A percentile compares a stretch with the other conserved stretches of the same genome.
phyloP scores from a whole-genome alignment of 2,113 vertebrate genomes.

The Leptobrachium ailaonicum region DNA sequence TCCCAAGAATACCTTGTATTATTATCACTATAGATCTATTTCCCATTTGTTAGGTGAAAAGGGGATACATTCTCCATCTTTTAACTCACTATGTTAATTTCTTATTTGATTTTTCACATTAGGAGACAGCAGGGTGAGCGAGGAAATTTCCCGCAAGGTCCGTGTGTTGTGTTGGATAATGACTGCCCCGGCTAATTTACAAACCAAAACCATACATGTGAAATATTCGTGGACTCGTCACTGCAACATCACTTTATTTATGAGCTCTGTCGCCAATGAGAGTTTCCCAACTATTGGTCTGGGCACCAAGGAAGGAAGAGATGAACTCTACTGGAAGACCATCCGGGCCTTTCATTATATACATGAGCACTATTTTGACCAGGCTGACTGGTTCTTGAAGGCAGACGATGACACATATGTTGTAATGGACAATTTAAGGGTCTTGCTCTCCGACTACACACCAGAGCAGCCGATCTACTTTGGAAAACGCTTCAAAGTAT shows the following conservation, averaged over 20 bases:
- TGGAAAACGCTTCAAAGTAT: conserved; percentile 73
- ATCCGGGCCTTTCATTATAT: conserved; percentile 71
- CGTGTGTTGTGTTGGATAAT: conserved; percentile 76
- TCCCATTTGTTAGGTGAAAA: too few relatives aligned
- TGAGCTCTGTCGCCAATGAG: conserved; percentile 63
- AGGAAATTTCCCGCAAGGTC: conserved; percentile 61
- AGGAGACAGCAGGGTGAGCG: conserved; percentile 60
- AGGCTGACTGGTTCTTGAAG: conserved; percentile 77
- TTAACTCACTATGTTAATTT: background rate
- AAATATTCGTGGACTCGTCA: conserved; percentile 68
- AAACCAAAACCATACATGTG: conserved; percentile 63
- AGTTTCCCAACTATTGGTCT: conserved; percentile 68
- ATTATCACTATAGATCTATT: too few relatives aligned
- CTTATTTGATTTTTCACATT: background rate
- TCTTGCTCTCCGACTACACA: conserved; percentile 68
- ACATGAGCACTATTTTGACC: conserved; percentile 63
- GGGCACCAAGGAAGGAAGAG: conserved; percentile 66
- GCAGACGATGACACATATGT: conserved; percentile 71
- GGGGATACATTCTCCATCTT: background rate
- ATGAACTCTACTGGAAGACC: conserved; percentile 76
- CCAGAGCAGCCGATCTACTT: conserved; percentile 68
- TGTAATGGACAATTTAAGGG: conserved; percentile 72
- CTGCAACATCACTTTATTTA: conserved; percentile 68
- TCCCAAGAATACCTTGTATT: too few relatives aligned
- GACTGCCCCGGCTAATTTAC: conserved; percentile 60